Conservation (phyloP, 2,797 vertebrate species). For the Alauda arvensis region DNA sequence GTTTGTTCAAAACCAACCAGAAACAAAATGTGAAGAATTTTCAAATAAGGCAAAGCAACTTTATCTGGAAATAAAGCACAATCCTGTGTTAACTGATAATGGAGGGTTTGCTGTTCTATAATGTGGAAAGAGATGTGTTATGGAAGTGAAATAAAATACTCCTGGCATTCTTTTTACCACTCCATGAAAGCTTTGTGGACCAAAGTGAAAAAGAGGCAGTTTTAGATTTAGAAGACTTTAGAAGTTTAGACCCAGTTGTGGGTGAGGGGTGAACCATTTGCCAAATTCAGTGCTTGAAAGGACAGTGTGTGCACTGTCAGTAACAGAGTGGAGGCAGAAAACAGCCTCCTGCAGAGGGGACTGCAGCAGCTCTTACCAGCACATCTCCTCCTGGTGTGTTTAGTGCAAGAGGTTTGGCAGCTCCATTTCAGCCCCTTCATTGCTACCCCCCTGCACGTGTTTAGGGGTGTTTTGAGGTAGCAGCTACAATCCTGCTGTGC, state of each 20-base stretch:
- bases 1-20: neutral
- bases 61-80: neutral
- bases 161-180: neutral
- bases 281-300: neutral
- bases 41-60: neutral
- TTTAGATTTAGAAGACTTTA: neutral
- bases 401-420: neutral
- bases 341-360: neutral
- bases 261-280: neutral
- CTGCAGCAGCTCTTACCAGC: neutral
- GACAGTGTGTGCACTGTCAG: neutral
- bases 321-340: neutral
- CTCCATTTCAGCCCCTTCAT: neutral
- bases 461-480: neutral
- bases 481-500: neutral
- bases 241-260: neutral
- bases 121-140: neutral
- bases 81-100: neutral
- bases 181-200: neutral
- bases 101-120: neutral
- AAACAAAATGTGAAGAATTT: neutral
- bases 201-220: neutral
- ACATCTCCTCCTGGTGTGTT: neutral
- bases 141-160: neutral
- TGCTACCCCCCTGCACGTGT: neutral